Evolutionary conservation across 2,113 vertebrate species (phyloP).

Genomic region (Nothocercus julius): DNA sequence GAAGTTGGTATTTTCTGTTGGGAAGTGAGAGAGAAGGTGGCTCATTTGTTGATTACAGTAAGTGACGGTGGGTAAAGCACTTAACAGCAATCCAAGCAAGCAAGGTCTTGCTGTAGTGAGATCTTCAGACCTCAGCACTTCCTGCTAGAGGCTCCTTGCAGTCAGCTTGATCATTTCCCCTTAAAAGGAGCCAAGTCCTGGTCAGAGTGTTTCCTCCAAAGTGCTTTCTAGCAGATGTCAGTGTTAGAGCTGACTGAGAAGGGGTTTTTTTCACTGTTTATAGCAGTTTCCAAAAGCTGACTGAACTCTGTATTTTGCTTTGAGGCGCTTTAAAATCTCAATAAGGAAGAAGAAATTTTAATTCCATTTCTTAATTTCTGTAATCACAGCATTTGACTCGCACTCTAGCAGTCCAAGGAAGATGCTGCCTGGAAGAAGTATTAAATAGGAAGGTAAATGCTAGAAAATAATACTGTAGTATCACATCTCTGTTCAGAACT

Average conservation of each 20-base stretch:
- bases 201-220: neutral
- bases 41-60: neutral
- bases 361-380: too few species aligned
- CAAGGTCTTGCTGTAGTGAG: neutral
- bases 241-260: neutral
- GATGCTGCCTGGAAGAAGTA: neutral
- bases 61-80: neutral
- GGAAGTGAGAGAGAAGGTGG: neutral
- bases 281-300: neutral
- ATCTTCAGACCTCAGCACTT: neutral
- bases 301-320: neutral
- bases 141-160: neutral
- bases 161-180: neutral
- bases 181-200: neutral
- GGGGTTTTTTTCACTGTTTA: neutral
- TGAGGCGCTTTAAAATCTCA: neutral
- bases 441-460: neutral
- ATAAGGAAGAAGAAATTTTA: neutral
- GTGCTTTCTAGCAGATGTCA: neutral
- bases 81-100: neutral
- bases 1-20: neutral
- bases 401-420: neutral
- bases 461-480: neutral
- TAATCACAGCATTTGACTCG: neutral
- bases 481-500: neutral